Evolutionary conservation across 2,113 vertebrate genomes (phyloP).

Genomic region (Heteronetta atricapilla): DNA sequence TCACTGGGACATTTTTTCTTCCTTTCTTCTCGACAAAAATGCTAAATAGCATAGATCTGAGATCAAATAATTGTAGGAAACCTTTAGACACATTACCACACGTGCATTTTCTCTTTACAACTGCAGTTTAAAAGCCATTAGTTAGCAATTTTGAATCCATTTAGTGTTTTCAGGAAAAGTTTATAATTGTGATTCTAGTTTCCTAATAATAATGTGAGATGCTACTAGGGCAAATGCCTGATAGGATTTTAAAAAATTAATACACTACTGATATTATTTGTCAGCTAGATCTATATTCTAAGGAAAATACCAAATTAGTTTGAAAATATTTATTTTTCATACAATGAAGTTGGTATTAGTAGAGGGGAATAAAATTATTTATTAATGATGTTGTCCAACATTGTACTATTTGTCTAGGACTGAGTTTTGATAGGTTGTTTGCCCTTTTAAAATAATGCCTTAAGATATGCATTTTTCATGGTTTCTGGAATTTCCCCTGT

Average conservation of each 20-base stretch:
- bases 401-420: not conserved
- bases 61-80: not conserved
- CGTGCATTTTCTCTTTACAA: not conserved
- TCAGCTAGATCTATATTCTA: not conserved
- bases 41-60: not conserved
- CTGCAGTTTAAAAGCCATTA: not conserved
- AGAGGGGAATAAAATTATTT: not conserved
- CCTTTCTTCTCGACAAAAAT: not conserved
- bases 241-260: not conserved
- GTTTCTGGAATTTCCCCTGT: conserved; percentile 20
- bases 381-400: conserved; percentile 19
- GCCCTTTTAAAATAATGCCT: conserved; percentile 24
- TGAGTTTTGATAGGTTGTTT: not conserved
- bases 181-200: not conserved
- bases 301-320: not conserved
- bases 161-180: not conserved
- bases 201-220: not conserved
- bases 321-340: not conserved
- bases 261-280: not conserved
- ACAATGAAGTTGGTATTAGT: not conserved
- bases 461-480: not conserved
- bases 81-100: not conserved
- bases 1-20: not conserved
- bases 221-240: not conserved
- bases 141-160: not conserved